Conservation (phyloP, 1,140 invertebrate species). For the Antheraea pernyi region DNA sequence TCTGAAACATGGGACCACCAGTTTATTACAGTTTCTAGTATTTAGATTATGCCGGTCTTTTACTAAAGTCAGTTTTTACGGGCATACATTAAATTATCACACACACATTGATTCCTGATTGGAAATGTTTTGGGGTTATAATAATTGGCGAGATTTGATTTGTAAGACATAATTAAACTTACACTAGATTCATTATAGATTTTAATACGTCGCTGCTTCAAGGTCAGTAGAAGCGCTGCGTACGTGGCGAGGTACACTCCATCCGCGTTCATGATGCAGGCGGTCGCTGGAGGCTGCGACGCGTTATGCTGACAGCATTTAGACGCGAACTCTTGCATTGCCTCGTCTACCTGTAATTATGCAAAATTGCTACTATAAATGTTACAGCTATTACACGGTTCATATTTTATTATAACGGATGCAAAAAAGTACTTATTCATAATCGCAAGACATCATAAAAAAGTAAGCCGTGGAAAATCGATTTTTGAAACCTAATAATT, state of each 20-base stretch:
- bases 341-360: slow-evolving; percentile 87
- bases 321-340: slow-evolving; percentile 94
- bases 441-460: not conserved
- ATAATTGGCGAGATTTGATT: too few relatives aligned
- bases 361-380: not conserved
- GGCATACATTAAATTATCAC: too few relatives aligned
- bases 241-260: slow-evolving; percentile 96
- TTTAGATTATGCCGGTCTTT: too few relatives aligned
- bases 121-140: too few relatives aligned
- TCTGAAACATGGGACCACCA: too few relatives aligned
- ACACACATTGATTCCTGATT: too few relatives aligned
- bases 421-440: not conserved
- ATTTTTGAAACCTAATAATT: not conserved
- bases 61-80: too few relatives aligned
- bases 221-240: slow-evolving; percentile 89
- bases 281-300: slow-evolving; percentile 79
- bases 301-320: slow-evolving; percentile 92
- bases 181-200: slow-evolving; percentile 88
- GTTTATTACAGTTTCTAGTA: too few relatives aligned
- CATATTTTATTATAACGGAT: not conserved
- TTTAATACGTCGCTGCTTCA: slow-evolving; percentile 87
- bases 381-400: not conserved
- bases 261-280: slow-evolving; percentile 96
- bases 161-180: slow-evolving; percentile 31
- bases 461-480: not conserved